Evolutionary conservation across 2,888 invertebrate genomes (phyloP).

Genomic region (Andrena dorsata): DNA sequence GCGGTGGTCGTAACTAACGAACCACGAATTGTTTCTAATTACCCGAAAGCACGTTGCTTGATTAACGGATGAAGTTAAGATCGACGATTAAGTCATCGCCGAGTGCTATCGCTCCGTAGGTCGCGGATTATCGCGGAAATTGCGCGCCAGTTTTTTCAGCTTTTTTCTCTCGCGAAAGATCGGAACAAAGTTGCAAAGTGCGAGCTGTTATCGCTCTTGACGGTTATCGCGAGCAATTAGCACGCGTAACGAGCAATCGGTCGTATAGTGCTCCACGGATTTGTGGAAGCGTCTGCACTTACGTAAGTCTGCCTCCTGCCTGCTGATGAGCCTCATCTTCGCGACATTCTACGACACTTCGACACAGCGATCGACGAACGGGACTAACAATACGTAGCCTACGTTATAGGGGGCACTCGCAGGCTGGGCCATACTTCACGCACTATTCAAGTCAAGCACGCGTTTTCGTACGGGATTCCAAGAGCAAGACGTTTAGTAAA

Average conservation of each 20-base stretch:
- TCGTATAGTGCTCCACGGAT: conserved; percentile 16
- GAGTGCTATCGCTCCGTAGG: neutral
- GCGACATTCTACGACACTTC: neutral
- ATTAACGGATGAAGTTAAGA: neutral
- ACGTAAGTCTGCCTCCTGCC: conserved; percentile 30
- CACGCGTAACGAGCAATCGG: conserved; percentile 21
- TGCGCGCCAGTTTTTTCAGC: neutral
- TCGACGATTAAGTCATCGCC: conserved; percentile 10
- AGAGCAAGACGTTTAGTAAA: fast-evolving
- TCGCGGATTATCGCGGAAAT: conserved; percentile 7
- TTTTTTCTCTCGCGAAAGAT: neutral
- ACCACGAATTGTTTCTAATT: conserved; percentile 14
- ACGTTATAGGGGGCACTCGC: neutral
- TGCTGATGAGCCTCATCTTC: neutral
- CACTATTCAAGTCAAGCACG: neutral
- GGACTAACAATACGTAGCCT: too few species aligned
- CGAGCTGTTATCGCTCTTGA: conserved; percentile 18
- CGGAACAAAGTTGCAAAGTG: conserved; percentile 24
- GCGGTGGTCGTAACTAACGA: neutral
- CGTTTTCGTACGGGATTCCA: too few species aligned
- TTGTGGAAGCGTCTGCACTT: conserved; percentile 39
- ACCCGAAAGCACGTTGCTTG: too few species aligned
- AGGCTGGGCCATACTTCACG: neutral
- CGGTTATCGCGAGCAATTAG: conserved; percentile 33
- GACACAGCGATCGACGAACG: neutral